Evolutionary conservation across 2,888 invertebrate species (phyloP), one percentile per base, ranked within the genome.

Genomic region (Micoletzkya japonica): DNA sequence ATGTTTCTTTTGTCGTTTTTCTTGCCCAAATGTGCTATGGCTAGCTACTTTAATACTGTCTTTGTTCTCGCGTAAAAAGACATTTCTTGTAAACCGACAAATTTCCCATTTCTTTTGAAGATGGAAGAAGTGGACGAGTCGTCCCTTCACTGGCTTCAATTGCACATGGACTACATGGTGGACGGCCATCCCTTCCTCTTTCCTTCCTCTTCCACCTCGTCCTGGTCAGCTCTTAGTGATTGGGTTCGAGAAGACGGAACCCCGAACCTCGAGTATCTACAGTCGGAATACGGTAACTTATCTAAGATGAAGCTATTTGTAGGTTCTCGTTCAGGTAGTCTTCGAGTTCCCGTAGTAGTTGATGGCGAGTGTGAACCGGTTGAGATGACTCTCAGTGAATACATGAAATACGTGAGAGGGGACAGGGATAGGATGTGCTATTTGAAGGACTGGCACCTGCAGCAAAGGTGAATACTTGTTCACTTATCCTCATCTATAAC

Each of bases 361-460:
- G 73, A 69, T 2, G 72, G 39, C 1, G 28, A 64, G 1, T 50
- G 71, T 20, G 70, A 74, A 2, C 71, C 70, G 39, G 49, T 54
- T 7, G 49, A 61, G 36, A 74, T 73, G 72, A 34, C 28, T 26
- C n/a, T 66, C 26, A n/a, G 4, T 3, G 54, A 66, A 14, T 66
- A 54, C 28, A 66, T 66, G n/a, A 37, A 52, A n/a, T 74, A 76
- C 50, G 77, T 69, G 20, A 39, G 39, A 17, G 30, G 26, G 20
- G 34, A 32, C 30, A 26, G 58, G 26, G 60, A 68, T 7, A 59
- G 39, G 4, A 34, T 66, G 10, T 39, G 73, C 1, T 83, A 83
- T 63, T 63, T 83, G 39, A 82, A 82, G 70, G 83, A 83, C 56
- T 83, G 82, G 82, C 83, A 83, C 69, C 80, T 82, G 50, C 80